phyloP scores from a whole-genome alignment of 2,113 vertebrate genomes.

The Aldabrachelys gigantea region DNA sequence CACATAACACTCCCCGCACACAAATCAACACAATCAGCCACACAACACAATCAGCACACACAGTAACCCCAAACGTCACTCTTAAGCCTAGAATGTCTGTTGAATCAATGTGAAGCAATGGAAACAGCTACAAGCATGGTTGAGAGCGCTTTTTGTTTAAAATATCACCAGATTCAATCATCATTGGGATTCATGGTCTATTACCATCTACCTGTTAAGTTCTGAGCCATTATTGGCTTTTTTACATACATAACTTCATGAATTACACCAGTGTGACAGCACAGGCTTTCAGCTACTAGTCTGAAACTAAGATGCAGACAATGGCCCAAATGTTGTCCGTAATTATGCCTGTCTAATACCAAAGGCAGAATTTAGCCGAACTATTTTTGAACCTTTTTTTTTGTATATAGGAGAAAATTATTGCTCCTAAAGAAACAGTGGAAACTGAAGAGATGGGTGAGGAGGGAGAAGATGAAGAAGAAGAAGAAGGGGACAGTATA shows the following conservation, averaged over 20 bases:
- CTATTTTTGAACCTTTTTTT: background rate
- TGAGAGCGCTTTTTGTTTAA: background rate
- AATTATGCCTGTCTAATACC: background rate
- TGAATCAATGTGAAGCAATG: background rate
- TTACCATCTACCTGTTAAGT: background rate
- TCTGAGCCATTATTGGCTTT: background rate
- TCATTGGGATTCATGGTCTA: background rate
- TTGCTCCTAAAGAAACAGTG: slow-evolving; percentile 37
- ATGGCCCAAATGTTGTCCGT: background rate
- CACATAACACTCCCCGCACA: background rate
- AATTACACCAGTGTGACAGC: background rate
- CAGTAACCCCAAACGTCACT: background rate
- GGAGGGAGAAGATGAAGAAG: slow-evolving; percentile 43
- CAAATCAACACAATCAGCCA: background rate
- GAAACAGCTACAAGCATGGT: background rate
- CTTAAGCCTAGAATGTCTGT: background rate
- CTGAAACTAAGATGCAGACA: background rate
- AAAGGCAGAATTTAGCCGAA: background rate
- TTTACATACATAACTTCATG: background rate
- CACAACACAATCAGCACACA: background rate
- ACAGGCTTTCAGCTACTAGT: background rate
- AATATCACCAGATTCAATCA: background rate
- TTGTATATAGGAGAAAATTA: slow-evolving; percentile 66
- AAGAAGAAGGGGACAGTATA: slow-evolving; percentile 59
- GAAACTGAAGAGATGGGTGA: background rate